phyloP scores from a whole-genome alignment of 1,140 invertebrate species.

The Coptotermes formosanus region DNA sequence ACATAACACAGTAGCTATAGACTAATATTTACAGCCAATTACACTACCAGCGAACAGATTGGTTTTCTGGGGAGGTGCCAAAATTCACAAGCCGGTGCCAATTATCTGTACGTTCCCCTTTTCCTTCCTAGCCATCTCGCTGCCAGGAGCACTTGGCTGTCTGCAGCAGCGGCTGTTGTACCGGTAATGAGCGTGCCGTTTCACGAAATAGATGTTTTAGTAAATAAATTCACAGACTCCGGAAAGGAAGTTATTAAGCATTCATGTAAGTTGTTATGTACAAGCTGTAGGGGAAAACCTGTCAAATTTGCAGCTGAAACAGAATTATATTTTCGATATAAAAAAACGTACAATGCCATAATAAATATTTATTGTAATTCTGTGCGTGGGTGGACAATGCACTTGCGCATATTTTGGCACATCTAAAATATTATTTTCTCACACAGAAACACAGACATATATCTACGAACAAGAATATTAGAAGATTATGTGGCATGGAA shows the following conservation, averaged over 20 bases:
- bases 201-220: background rate
- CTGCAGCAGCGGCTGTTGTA: background rate
- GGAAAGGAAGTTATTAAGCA: background rate
- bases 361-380: background rate
- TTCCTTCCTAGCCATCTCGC: background rate
- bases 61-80: slow-evolving; percentile 26
- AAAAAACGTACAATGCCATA: background rate
- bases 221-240: background rate
- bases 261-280: background rate
- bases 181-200: background rate
- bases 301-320: background rate
- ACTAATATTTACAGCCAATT: slow-evolving; percentile 29
- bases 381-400: background rate
- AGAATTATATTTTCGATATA: background rate
- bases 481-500: background rate
- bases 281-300: background rate
- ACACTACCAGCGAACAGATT: slow-evolving; percentile 17
- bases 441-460: background rate
- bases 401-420: background rate
- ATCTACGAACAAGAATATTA: background rate
- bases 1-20: slow-evolving; percentile 22
- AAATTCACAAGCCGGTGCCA: slow-evolving; percentile 26
- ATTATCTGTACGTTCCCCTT: background rate
- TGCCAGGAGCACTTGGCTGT: background rate
- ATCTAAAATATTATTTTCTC: background rate